Evolutionary conservation across 2,888 invertebrate species (phyloP).

Genomic region (Gymnocheta viridis): DNA sequence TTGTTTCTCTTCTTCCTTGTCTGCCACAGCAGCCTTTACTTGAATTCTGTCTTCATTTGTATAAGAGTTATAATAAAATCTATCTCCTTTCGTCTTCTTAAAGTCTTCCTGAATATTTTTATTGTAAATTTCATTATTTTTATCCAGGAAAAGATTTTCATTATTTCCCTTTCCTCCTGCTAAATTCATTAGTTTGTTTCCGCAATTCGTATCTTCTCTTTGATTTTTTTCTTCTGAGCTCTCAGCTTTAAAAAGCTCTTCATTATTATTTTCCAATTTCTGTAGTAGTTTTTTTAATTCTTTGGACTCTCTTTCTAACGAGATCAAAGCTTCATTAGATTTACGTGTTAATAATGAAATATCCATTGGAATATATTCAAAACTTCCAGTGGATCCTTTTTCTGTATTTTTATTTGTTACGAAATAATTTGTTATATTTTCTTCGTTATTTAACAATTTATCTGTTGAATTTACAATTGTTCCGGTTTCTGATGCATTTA

Average conservation of each 20-base stretch:
- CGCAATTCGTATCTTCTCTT: constrained; percentile 7
- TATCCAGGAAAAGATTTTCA: not conserved
- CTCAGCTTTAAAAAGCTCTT: constrained; percentile 72
- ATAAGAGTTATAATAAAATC: not conserved
- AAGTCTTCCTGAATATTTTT: not conserved
- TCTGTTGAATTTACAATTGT: not conserved
- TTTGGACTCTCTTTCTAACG: constrained; percentile 73
- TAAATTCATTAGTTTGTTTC: not conserved
- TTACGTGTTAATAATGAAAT: constrained; percentile 5
- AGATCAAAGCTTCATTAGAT: constrained; percentile 42
- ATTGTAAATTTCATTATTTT: not conserved
- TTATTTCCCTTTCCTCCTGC: not conserved
- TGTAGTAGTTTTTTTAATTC: constrained; percentile 72
- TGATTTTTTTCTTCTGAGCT: constrained; percentile 46
- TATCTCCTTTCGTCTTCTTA: too few species aligned
- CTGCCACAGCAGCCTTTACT: not conserved
- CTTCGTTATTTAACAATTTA: not conserved
- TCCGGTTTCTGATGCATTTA: not conserved
- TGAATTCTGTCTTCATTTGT: not conserved
- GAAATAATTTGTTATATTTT: not conserved
- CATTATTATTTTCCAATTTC: constrained; percentile 74
- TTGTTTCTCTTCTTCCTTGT: not conserved
- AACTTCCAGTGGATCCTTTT: not conserved
- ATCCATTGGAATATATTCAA: constrained; percentile 26
- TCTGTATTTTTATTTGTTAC: too few species aligned